Percentiles rank a stretch among this genome's conserved stretches.
These are phyloP conservation scores for Meriones unguiculatus DNA, from an alignment of 2,113 vertebrate species.

Conservation along the genomic window DNA sequence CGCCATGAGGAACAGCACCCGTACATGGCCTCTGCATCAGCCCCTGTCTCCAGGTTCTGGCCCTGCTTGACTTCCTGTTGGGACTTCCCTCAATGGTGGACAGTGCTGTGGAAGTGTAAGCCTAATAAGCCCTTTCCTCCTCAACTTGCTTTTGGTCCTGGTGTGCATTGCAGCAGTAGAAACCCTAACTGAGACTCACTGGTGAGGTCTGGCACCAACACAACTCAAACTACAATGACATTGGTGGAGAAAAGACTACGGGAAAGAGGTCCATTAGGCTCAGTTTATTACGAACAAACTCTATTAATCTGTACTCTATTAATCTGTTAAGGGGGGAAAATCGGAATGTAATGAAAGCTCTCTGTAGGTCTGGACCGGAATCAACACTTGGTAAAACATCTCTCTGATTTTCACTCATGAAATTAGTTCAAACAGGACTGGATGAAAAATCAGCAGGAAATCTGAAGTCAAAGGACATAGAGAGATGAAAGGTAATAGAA, in stretches of 20 bases:
- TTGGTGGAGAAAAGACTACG: conserved; percentile 66
- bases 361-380: conserved; percentile 63
- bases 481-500: conserved; percentile 76
- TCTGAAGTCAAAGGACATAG: conserved; percentile 71
- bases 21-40: not conserved
- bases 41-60: not conserved
- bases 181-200: not conserved
- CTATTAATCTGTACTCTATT: conserved; percentile 50
- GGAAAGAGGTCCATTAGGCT: conserved; percentile 46
- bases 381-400: conserved; percentile 71
- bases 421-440: conserved; percentile 78
- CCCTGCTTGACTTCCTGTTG: not conserved
- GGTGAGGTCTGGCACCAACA: conserved; percentile 65
- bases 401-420: conserved; percentile 68
- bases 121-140: not conserved
- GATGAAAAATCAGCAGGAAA: conserved; percentile 80
- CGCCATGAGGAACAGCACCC: not conserved
- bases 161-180: not conserved
- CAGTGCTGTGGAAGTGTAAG: not conserved
- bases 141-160: not conserved
- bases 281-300: conserved; percentile 71
- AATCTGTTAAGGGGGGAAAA: conserved; percentile 31
- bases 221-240: conserved; percentile 68
- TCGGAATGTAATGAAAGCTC: conserved; percentile 58
- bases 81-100: not conserved